Evolutionary conservation across 2,797 vertebrate genomes (phyloP).

Genomic region (Spea hammondii): DNA sequence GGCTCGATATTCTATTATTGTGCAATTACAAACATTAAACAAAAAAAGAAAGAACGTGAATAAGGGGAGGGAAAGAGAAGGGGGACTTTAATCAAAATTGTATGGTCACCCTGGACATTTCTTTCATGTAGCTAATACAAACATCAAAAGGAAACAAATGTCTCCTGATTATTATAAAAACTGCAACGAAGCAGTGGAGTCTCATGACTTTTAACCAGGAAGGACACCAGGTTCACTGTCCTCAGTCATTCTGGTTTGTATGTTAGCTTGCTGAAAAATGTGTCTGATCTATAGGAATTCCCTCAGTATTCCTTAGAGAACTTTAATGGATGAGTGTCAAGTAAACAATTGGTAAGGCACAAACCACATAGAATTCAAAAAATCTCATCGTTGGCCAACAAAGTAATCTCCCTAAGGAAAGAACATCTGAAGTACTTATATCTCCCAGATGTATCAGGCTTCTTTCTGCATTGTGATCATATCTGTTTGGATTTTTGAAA

Average conservation of each 20-base stretch:
- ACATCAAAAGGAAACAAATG: too few species aligned
- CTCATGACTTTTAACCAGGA: background rate
- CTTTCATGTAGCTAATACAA: too few species aligned
- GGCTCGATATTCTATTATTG: too few species aligned
- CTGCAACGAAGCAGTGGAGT: background rate
- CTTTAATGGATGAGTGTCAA: background rate
- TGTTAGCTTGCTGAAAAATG: background rate
- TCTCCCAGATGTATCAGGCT: conserved; percentile 11
- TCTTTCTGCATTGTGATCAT: conserved; percentile 2
- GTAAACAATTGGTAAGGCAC: background rate
- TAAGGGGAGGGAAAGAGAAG: too few species aligned
- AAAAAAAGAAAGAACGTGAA: too few species aligned
- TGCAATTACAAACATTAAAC: too few species aligned
- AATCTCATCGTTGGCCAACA: conserved; percentile 4
- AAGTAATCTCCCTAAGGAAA: conserved; percentile 4
- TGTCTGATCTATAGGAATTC: conserved; percentile 10
- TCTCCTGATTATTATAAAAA: too few species aligned
- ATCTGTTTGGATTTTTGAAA: background rate
- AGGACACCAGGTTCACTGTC: background rate
- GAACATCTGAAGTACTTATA: background rate
- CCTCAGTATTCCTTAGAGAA: background rate
- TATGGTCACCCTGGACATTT: too few species aligned
- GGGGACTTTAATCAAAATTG: too few species aligned
- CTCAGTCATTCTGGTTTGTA: background rate
- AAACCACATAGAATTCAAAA: conserved; percentile 5